phyloP scores from a whole-genome alignment of 2,797 vertebrate species.

The Protonibea diacanthus region DNA sequence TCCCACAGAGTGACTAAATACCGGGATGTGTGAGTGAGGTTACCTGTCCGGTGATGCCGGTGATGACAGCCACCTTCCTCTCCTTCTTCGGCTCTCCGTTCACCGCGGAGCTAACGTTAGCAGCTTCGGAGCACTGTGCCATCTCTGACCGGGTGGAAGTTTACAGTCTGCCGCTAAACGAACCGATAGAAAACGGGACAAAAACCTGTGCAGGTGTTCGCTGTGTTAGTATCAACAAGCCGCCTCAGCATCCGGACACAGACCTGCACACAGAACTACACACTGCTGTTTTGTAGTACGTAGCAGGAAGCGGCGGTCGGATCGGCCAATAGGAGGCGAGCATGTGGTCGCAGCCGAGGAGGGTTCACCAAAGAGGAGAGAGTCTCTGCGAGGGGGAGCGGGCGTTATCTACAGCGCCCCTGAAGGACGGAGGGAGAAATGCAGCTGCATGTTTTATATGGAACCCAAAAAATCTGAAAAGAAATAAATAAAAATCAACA shows the following conservation, averaged over 20 bases:
- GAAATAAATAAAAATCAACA: too few species aligned
- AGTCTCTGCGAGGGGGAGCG: fast-evolving
- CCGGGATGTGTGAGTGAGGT: background rate
- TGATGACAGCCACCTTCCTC: conserved; percentile 85
- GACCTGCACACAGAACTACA: conserved; percentile 11
- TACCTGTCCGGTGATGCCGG: conserved; percentile 90
- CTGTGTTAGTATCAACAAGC: background rate
- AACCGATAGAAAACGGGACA: background rate
- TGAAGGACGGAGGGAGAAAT: background rate
- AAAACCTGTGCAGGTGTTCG: background rate
- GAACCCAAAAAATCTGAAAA: too few species aligned
- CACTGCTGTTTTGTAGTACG: conserved; percentile 23
- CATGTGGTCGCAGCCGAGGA: conserved; percentile 4
- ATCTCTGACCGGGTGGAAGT: conserved; percentile 53
- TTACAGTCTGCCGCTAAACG: background rate
- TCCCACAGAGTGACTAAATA: background rate
- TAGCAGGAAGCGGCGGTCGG: conserved; percentile 51
- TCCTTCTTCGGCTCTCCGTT: conserved; percentile 53
- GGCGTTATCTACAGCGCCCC: conserved; percentile 42
- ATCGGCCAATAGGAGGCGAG: conserved; percentile 72
- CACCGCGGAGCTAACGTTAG: conserved; percentile 4
- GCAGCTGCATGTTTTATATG: background rate
- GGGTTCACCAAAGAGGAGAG: background rate
- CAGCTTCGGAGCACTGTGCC: conserved; percentile 69
- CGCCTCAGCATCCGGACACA: conserved; percentile 56